Base-by-base conservation (phyloP, 1,140 invertebrate species). In the Varroa destructor region DNA sequence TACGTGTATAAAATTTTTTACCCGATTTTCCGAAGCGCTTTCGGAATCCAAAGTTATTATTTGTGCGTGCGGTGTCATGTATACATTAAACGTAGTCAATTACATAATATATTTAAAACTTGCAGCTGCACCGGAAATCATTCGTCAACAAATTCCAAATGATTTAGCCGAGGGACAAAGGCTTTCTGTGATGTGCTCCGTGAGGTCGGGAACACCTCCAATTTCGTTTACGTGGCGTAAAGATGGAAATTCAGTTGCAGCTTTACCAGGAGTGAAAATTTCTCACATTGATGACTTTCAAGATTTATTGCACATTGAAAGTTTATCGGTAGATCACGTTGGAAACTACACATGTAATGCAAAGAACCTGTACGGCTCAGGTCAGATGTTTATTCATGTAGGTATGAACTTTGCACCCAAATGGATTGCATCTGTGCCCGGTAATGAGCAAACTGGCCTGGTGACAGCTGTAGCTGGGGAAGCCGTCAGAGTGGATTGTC, bases 141-240 rank as follows among this genome's bases (percentile, higher is more conserved):
- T 37, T 67, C 61, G 12, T 37, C 37, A 36, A 12, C 40, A 40
- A 37, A 67, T 40, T 43, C 61, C 61, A 37, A 40, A 46, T 46
- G 61, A 67, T 37, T 40, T 67, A 46, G 46, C 14, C 5, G 61
- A 67, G 25, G 75, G 76, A 14, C 70, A 77, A 37, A 74, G 81
- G 43, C 77, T 78, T 8, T 79, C 79, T 37, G 74, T 79, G 42
- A 75, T 76, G 6, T 81, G 81, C 74, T 78, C 77, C 70, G 77
- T 81, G n/a, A 78, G 76, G 46, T 77, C 77, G 1, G 81, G 81
- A 0, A 79, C 80, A 72, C 73, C 78, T 0, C 81, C 81, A 6
- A 77, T 81, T 56, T 76, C 76, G 10, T 78, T 87, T 74, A 79
- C 79, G 37, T 87, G 86, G 86, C 80, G 84, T 71, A 84, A 85